phyloP scores from a whole-genome alignment of 2,113 vertebrate genomes.

The Mixornis gularis region DNA sequence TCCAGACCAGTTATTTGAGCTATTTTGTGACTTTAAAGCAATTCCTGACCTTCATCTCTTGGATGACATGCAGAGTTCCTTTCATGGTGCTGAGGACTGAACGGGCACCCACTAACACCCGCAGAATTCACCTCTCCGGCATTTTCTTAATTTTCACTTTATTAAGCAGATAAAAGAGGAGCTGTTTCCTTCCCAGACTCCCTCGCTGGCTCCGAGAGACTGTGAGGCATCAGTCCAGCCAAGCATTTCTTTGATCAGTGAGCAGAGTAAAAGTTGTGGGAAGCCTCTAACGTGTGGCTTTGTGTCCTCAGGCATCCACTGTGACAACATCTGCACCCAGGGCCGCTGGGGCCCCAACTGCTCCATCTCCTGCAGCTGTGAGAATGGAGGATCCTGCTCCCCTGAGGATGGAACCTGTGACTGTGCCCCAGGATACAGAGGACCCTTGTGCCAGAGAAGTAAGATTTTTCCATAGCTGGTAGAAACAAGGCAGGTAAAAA shows the following conservation, averaged over 20 bases:
- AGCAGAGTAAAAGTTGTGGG: background rate
- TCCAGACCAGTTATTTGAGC: background rate
- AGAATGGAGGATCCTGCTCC: conserved; percentile 93
- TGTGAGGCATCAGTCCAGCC: background rate
- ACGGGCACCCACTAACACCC: background rate
- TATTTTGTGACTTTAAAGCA: conserved; percentile 37
- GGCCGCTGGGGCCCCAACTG: conserved; percentile 97
- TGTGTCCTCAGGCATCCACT: conserved; percentile 82
- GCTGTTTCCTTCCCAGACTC: background rate
- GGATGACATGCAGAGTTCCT: background rate
- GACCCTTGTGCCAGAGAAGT: conserved; percentile 95
- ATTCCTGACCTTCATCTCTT: conserved; percentile 36
- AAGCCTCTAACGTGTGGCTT: background rate
- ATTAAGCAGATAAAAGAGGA: conserved; percentile 34
- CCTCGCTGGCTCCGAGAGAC: background rate
- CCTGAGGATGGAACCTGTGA: conserved; percentile 92
- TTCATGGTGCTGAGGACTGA: conserved; percentile 5
- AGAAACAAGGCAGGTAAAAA: background rate
- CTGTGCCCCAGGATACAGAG: conserved; percentile 91
- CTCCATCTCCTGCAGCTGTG: conserved; percentile 92
- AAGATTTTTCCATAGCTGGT: conserved; percentile 52
- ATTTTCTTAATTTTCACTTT: conserved; percentile 36
- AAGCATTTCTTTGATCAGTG: background rate
- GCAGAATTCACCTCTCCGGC: background rate
- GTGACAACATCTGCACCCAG: conserved; percentile 86